These are phyloP conservation scores for Trisateles emortualis DNA, from an alignment of 2,888 invertebrate species.

Conservation along the genomic window DNA sequence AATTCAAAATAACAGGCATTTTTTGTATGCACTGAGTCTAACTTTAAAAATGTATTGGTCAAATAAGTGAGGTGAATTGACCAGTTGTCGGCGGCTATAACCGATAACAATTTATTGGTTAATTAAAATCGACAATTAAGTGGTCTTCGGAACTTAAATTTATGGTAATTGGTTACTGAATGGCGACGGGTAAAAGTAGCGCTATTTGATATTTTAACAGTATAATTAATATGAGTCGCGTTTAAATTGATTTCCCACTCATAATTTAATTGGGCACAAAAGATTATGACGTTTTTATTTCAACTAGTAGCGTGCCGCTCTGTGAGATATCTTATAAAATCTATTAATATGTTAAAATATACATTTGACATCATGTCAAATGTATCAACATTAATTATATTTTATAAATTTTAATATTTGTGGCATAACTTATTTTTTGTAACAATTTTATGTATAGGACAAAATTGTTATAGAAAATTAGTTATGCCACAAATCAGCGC, in stretches of 20 bases:
- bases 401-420: no score
- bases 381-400: no score
- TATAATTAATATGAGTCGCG: slow-evolving; percentile 8
- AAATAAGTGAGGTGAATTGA: slow-evolving; percentile 21
- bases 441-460: no score
- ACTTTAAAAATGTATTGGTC: slow-evolving; percentile 22
- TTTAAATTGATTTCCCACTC: background rate
- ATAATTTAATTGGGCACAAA: background rate
- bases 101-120: slow-evolving; percentile 24
- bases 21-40: slow-evolving; percentile 18
- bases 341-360: no score
- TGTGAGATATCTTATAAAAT: background rate
- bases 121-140: slow-evolving; percentile 38
- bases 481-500: no score
- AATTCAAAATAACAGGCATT: slow-evolving; percentile 18
- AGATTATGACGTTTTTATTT: background rate
- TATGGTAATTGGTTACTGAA: slow-evolving; percentile 40
- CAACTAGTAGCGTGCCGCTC: background rate
- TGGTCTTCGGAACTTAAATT: slow-evolving; percentile 26
- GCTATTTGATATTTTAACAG: slow-evolving; percentile 7
- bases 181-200: slow-evolving; percentile 8
- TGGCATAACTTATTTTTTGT: no score
- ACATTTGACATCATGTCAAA: no score
- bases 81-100: slow-evolving; percentile 24
- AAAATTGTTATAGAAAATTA: no score